A percentile compares a stretch with the other conserved stretches of the same genome.
Conservation (phyloP, 2,888 invertebrate genomes). For the Venustoraphidia nigricollis region DNA sequence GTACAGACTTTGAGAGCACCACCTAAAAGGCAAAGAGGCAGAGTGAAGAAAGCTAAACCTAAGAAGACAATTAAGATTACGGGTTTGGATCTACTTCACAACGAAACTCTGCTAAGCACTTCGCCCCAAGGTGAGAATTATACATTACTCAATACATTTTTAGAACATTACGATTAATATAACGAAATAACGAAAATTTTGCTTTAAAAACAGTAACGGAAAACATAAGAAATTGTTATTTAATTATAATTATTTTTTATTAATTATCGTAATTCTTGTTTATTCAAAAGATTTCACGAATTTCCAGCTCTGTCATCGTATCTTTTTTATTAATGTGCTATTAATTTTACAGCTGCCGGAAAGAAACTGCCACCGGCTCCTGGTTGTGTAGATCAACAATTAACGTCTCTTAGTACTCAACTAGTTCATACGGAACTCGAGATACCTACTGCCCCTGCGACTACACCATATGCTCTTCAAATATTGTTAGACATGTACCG, state of each 20-base stretch:
- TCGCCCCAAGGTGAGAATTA: conserved; percentile 44
- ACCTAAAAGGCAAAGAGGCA: conserved; percentile 33
- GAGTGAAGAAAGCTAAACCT: conserved; percentile 42
- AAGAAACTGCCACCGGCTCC: conserved; percentile 74
- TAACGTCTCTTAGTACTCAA: conserved; percentile 60
- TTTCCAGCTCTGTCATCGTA: too few species aligned
- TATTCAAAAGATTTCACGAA: too few species aligned
- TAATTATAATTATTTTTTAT: too few species aligned
- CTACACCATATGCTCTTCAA: conserved; percentile 74
- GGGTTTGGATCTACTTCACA: conserved; percentile 76
- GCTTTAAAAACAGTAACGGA: too few species aligned
- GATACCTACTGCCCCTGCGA: conserved; percentile 61
- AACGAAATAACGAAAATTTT: too few species aligned
- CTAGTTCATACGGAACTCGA: conserved; percentile 69
- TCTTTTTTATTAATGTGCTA: too few species aligned
- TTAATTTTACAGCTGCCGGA: conserved; percentile 30
- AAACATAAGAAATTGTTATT: too few species aligned
- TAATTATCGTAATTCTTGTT: too few species aligned
- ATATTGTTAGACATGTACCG: conserved; percentile 73
- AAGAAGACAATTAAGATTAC: conserved; percentile 63
- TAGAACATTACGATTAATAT: too few species aligned
- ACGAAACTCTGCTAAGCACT: conserved; percentile 76
- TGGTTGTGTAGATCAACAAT: conserved; percentile 81
- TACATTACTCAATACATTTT: too few species aligned
- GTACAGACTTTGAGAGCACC: conserved; percentile 27